These are phyloP conservation scores for Drepanosiphum platanoidis DNA, from an alignment of 2,888 invertebrate species.

Conservation along the genomic window DNA sequence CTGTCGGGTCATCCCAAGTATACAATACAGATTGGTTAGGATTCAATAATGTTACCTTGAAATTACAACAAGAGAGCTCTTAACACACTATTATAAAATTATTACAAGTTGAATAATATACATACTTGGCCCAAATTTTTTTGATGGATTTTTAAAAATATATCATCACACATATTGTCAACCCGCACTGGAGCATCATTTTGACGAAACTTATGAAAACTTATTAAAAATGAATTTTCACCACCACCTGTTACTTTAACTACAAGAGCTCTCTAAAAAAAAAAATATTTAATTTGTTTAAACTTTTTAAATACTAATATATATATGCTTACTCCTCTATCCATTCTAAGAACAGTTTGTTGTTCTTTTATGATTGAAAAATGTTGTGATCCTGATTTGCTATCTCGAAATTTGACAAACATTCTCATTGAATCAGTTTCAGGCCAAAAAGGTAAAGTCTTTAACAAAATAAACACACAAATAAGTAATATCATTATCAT, in stretches of 20 bases:
- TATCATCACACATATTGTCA: conserved; percentile 84
- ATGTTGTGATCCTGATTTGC: conserved; percentile 79
- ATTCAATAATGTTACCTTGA: conserved; percentile 78
- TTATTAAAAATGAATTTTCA: conserved; percentile 78
- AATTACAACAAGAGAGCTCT: no score
- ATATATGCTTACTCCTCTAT: conserved; percentile 76
- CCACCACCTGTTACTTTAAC: conserved; percentile 80
- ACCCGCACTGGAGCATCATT: conserved; percentile 86
- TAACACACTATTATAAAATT: not conserved
- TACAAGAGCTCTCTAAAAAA: conserved; percentile 74
- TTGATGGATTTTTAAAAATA: conserved; percentile 84
- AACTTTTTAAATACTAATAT: not conserved
- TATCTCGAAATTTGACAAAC: conserved; percentile 82
- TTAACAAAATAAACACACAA: conserved; percentile 33
- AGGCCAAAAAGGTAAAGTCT: conserved; percentile 80
- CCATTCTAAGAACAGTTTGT: conserved; percentile 82
- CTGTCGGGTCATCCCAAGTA: conserved; percentile 86
- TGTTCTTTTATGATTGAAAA: conserved; percentile 78
- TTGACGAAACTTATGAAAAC: conserved; percentile 77
- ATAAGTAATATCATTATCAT: not conserved
- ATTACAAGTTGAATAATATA: not conserved
- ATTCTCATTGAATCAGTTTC: conserved; percentile 82
- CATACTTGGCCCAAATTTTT: conserved; percentile 67
- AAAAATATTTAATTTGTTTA: conserved; percentile 23
- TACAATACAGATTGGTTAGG: conserved; percentile 81